Evolutionary conservation across 2,888 invertebrate species (phyloP).

Genomic region (Chirona hameri): DNA sequence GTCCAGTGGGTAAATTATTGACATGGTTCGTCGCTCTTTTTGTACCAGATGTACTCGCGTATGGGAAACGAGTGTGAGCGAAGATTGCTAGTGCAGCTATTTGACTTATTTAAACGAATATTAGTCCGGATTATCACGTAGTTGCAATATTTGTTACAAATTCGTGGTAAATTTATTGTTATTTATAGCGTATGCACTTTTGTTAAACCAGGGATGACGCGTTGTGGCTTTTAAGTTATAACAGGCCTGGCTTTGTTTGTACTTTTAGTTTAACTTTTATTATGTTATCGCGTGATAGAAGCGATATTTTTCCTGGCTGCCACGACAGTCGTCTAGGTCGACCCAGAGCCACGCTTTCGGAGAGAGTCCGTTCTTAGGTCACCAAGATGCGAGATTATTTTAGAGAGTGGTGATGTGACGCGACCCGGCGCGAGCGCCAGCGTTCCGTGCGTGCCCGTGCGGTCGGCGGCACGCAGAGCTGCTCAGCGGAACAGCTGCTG

Average conservation of each 20-base stretch:
- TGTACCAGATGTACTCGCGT: background rate
- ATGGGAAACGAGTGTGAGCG: background rate
- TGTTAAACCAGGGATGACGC: conserved; percentile 25
- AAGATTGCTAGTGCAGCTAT: conserved; percentile 2
- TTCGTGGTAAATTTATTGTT: conserved; percentile 13
- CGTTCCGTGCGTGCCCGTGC: too few species aligned
- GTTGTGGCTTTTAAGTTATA: conserved; percentile 23
- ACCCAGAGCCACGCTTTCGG: background rate
- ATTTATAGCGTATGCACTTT: background rate
- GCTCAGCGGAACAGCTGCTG: too few species aligned
- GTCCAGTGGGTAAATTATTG: conserved; percentile 27
- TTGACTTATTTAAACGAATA: background rate
- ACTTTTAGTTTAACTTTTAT: conserved; percentile 6
- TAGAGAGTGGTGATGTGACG: background rate
- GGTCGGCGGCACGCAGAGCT: too few species aligned
- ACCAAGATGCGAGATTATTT: conserved; percentile 7
- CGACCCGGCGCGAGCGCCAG: too few species aligned
- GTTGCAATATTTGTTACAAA: conserved; percentile 24
- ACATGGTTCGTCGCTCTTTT: background rate
- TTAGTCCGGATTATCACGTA: background rate
- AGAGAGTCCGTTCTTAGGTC: background rate
- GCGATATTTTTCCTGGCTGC: background rate
- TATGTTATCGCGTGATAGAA: background rate
- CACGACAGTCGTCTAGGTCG: background rate
- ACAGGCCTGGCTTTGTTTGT: background rate